Evolutionary conservation across 2,797 vertebrate genomes (phyloP), one percentile per base, ranked within the genome.

Genomic region (Phalloptychus januarius): DNA sequence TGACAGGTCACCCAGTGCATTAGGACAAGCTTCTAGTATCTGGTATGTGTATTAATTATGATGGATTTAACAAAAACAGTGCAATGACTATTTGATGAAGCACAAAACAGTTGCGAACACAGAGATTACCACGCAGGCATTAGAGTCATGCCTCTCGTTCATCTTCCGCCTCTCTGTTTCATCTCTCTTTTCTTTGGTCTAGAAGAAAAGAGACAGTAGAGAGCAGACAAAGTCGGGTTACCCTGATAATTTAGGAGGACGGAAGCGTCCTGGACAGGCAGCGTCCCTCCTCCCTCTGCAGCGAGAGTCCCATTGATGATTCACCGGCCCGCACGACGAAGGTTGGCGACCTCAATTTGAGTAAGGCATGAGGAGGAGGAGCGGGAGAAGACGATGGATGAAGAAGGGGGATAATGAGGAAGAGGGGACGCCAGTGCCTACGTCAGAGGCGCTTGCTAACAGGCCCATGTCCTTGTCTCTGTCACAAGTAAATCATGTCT

Each of bases 381-480:
- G 91, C 31, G 2, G 85, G 45, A 90, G 88, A 88, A 91, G 87
- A 89, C 88, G 89, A 86, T 71, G 74, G 87, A 92, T 85, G 90
- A 91, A 82, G 88, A 89, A 90, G 87, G 78, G 69, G 88, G 84
- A 86, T 89, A 90, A 92, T 86, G 87, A 92, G 92, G 85, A 91
- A 91, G 91, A 88, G 88, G 86, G 88, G 88, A 90, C 54, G 83
- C 76, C n/a, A 72, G 83, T 89, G 78, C 88, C 92, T 93, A 94
- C 94, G 93, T 96, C 95, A 96, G 94, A 83, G 81, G 83, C 90
- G 92, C 90, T 94, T 80, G 87, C 94, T 94, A 95, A 93, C 93
- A 91, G 94, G 92, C 91, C 92, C 90, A 94, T 92, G 95, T 96
- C 95, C 96, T 96, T 96, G 95, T 96, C 93, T 89, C 85, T 94